phyloP scores from a whole-genome alignment of 2,113 vertebrate genomes.

The Trogon surrucura region DNA sequence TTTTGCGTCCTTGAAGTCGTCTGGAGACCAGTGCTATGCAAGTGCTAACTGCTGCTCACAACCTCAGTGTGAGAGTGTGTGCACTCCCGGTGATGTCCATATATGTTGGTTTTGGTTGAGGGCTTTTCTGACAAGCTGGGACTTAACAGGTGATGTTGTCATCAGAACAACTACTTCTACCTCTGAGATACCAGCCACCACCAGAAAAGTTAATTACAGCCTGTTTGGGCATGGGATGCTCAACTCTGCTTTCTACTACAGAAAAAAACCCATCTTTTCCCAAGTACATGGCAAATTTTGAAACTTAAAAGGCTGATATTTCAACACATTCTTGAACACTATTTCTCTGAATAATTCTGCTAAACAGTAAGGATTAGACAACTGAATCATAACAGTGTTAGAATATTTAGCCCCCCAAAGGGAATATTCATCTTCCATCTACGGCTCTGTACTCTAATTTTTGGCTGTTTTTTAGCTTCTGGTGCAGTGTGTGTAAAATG shows the following conservation, averaged over 20 bases:
- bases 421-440: slow-evolving; percentile 20
- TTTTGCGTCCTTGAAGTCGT: not conserved
- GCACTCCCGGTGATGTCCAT: not conserved
- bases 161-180: not conserved
- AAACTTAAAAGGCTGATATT: not conserved
- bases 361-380: not conserved
- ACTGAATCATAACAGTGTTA: not conserved
- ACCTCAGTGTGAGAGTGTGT: rapidly evolving
- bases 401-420: not conserved
- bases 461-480: slow-evolving; percentile 2
- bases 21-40: not conserved
- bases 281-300: not conserved
- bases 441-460: slow-evolving; percentile 6
- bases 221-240: not conserved
- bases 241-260: not conserved
- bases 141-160: not conserved
- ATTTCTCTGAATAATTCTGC: not conserved
- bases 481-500: not conserved
- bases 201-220: not conserved
- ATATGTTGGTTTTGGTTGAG: not conserved
- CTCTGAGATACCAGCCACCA: not conserved
- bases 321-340: not conserved
- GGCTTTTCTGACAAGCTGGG: not conserved
- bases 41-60: not conserved
- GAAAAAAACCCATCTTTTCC: not conserved